These are phyloP conservation scores for Drymonia ruficornis DNA, from an alignment of 2,888 invertebrate species.

Conservation along the genomic window DNA sequence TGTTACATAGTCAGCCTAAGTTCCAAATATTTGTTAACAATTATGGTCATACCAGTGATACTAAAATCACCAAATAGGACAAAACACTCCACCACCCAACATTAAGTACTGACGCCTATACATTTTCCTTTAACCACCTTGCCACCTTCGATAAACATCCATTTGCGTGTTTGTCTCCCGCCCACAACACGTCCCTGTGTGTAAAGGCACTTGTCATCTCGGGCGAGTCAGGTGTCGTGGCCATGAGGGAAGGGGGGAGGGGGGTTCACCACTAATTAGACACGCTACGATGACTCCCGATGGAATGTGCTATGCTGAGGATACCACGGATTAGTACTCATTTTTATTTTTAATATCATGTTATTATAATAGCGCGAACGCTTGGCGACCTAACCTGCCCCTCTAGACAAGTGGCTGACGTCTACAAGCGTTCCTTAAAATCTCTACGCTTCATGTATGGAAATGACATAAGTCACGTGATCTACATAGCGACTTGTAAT, in stretches of 20 bases:
- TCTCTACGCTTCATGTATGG: no score
- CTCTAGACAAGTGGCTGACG: no score
- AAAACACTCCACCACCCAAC: background rate
- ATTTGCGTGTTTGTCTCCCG: conserved; percentile 13
- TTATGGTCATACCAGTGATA: no score
- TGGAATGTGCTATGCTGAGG: conserved; percentile 25
- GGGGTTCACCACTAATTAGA: conserved; percentile 37
- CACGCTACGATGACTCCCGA: conserved; percentile 38
- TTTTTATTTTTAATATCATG: background rate
- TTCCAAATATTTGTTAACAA: no score
- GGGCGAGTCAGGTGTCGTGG: conserved; percentile 31
- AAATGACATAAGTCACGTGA: no score
- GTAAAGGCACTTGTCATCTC: conserved; percentile 27
- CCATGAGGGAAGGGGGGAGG: no score
- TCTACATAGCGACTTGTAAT: no score
- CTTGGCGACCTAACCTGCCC: no score
- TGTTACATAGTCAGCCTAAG: no score
- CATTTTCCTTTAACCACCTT: background rate
- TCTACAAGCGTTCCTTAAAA: no score
- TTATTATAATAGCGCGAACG: no score
- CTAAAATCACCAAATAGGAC: background rate
- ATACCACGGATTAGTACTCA: background rate
- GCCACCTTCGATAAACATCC: conserved; percentile 19
- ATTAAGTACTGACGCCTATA: background rate
- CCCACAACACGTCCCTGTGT: conserved; percentile 11